Evolutionary conservation across 2,888 invertebrate species (phyloP), one percentile per base, ranked within the genome.

Genomic region (Yponomeuta plumbellus): DNA sequence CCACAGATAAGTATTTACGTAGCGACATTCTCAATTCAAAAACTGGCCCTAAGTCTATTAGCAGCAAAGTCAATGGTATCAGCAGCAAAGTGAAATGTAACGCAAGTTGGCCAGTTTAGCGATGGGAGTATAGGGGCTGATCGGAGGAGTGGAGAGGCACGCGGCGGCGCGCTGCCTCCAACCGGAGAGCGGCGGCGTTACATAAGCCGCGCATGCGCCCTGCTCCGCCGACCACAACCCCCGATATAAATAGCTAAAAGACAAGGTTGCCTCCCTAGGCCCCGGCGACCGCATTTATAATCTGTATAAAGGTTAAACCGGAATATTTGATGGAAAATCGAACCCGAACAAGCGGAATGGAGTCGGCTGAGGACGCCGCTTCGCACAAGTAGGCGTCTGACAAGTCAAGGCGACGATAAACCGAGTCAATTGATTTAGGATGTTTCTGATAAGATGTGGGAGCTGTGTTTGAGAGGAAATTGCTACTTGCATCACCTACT

Each of bases 211-310:
- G 80, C 88, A 80, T 86, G 89, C 91, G 89, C 88, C 80, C 72
- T 80, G 81, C 79, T 78, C 69, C 76, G 77, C 73, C 66, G 40
- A 34, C 58, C 66, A 72, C 81, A 79, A 84, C 87, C 88, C 86
- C 83, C 88, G 80, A 84, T 88, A 89, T 90, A 91, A 90, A 91
- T 91, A 91, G 86, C 86, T 89, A 83, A 88, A 85, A 88, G 81
- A 87, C 90, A 91, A 89, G 90, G 90, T 90, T 90, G 84, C 90
- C 88, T 87, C 88, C 89, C 87, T 80, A 78, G 80, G 81, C 85
- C 84, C 81, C 80, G 72, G 77, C 84, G 83, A 86, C 86, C 88
- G 85, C 87, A 86, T 88, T 89, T 87, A 85, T 88, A 89, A 89
- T 88, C 85, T 85, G 79, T 81, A 80, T 83, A 88, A 88, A 90